Conservation (phyloP, 2,113 vertebrate genomes). For the Gallinago jamesoni region DNA sequence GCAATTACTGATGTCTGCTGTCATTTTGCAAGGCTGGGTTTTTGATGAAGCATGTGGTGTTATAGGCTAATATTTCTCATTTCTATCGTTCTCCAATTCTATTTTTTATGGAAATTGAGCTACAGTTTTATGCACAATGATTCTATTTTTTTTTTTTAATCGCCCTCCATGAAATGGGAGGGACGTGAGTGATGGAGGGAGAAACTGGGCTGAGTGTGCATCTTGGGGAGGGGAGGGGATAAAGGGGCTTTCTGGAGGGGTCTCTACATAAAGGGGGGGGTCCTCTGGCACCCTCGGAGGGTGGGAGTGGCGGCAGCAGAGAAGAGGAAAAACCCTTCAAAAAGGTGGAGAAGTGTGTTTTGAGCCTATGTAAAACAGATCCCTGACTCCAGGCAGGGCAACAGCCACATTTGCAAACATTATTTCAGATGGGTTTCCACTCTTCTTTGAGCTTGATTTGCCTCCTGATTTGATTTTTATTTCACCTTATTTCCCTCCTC, state of each 20-base stretch:
- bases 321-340: background rate
- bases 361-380: background rate
- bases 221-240: background rate
- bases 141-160: background rate
- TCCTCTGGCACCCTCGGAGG: background rate
- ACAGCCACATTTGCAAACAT: background rate
- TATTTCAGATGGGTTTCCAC: background rate
- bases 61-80: slow-evolving; percentile 49
- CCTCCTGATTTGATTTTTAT: background rate
- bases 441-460: background rate
- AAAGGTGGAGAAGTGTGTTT: rapidly evolving
- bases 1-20: slow-evolving; percentile 56
- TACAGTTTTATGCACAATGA: background rate
- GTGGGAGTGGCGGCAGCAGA: background rate
- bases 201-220: background rate
- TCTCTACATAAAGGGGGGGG: background rate
- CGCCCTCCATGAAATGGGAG: background rate
- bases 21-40: slow-evolving; percentile 30
- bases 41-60: slow-evolving; percentile 33
- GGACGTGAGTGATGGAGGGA: background rate
- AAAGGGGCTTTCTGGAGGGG: background rate
- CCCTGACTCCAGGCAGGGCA: background rate
- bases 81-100: slow-evolving; percentile 14
- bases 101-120: slow-evolving; percentile 22
- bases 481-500: background rate